Evolutionary conservation across 1,140 invertebrate genomes (phyloP), one percentile per base, ranked within the genome.

Genomic region (Teleogryllus occipitalis): DNA sequence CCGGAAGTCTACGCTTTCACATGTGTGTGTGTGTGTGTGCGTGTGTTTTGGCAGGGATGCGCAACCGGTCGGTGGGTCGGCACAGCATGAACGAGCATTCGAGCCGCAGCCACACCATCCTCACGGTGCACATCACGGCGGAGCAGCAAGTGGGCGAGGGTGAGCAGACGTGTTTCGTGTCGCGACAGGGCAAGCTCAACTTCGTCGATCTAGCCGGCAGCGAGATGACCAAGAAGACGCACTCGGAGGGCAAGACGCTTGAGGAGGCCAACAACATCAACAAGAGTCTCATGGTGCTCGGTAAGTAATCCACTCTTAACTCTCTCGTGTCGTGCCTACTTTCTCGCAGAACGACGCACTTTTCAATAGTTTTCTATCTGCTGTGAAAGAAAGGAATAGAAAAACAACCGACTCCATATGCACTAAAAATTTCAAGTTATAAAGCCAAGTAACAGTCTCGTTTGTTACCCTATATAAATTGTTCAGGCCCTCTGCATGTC

Each of bases 11-110:
- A 39, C 5, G 27, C 1, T 39, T 5, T 39, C 27, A 39, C 27
- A 39, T 39, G 27, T 39, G 27, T 39, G 27, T 39, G 27, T 39
- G 27, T 39, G 27, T 39, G 27, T 39, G 27, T 39, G 27, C 27
- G 27, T 39, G 27, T 39, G 27, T 39, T 1, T 39, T 39, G 27
- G 12, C 79, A 95, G 94, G 94, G 18, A 92, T 95, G 90, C 90
- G 92, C 80, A 96, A 97, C 85, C 89, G 95, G 80, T 92, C 94
- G 8, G 91, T 96, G 5, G 95, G 96, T 74, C 87, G 91, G 27
- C 98, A 98, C 85, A 95, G 95, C 81, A 98, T 99, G 97, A 99
- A 99, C 85, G 94, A 97, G 77, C 91, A 97, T 85, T 98, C 96
- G 0, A 97, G 96, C 77, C 90, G 97, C 81, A 98, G 96, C 82